Evolutionary conservation across 2,797 vertebrate genomes (phyloP).

Genomic region (Sus cebifrons): DNA sequence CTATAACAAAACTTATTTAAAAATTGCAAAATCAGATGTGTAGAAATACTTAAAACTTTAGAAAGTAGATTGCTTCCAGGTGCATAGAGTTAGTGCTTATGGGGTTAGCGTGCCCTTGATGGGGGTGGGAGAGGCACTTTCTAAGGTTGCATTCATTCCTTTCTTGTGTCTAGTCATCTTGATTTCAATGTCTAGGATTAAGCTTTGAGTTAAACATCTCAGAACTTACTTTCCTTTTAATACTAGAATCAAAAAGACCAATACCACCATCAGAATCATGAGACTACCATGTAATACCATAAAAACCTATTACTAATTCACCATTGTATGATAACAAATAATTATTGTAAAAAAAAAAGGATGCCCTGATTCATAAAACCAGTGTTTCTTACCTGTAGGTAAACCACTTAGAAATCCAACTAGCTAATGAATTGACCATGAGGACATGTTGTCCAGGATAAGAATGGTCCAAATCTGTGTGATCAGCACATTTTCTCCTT

Average conservation of each 20-base stretch:
- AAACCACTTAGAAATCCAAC: neutral
- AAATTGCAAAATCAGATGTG: neutral
- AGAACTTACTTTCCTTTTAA: constrained; percentile 32
- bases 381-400: neutral
- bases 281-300: neutral
- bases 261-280: neutral
- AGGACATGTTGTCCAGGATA: neutral
- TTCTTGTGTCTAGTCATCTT: neutral
- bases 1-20: neutral
- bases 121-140: neutral
- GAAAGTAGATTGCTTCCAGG: neutral
- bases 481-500: neutral
- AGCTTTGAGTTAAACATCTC: neutral
- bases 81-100: neutral
- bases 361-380: neutral
- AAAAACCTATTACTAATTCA: constrained; percentile 35
- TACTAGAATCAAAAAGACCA: constrained; percentile 15
- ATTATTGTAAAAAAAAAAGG: neutral
- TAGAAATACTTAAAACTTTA: constrained; percentile 26
- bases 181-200: neutral
- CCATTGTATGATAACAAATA: neutral
- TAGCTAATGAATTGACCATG: neutral
- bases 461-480: neutral
- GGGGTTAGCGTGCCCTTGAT: neutral
- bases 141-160: neutral